Evolutionary conservation across 2,797 vertebrate species (phyloP), one percentile per base, ranked within the genome.

Genomic region (Pseudochirops cupreus): DNA sequence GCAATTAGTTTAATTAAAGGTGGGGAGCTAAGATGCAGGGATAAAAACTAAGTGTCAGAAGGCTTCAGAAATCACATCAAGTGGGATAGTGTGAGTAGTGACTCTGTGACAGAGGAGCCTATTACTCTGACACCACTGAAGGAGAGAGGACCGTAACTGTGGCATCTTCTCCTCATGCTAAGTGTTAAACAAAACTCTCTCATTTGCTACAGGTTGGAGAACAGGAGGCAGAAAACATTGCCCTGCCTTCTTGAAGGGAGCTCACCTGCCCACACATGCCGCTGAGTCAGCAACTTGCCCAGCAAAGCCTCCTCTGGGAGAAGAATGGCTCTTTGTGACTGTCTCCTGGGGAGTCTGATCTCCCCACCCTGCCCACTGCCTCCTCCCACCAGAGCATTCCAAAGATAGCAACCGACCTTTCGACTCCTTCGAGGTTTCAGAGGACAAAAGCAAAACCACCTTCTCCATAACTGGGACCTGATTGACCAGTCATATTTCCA

Each of bases 321-420:
- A 87, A 95, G 94, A 94, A 67, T 46, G 92, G 18, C 31, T 50
- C 92, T 94, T 92, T 94, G 95, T 94, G 7, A 26, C 18, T 14
- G 0, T 6, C 33, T 52, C 28, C 1, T 0, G 10, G 21, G 39
- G n/a, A 87, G 74, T 50, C 57, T 50, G 29, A 29, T 28, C 39
- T 56, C 6, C 33, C 59, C 55, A n/a, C 57, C n/a, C 3, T 0
- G 18, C 54, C 53, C 67, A 1, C 31, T 55, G 11, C 58, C 89
- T 50, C 82, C 54, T 56, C 92, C 74, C 91, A 14, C 56, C 24
- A 4, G 50, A 82, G 62, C 39, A 96, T 56, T 93, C 93, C 90
- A 57, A 56, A 90, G 53, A 56, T 2, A 39, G 82, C 57, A 28
- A 0, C 4, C 46, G 91, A 29, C 91, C 59, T 55, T 57, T 0